Evolutionary conservation across 2,797 vertebrate species (phyloP).

Genomic region (Acipenser oxyrinchus): DNA sequence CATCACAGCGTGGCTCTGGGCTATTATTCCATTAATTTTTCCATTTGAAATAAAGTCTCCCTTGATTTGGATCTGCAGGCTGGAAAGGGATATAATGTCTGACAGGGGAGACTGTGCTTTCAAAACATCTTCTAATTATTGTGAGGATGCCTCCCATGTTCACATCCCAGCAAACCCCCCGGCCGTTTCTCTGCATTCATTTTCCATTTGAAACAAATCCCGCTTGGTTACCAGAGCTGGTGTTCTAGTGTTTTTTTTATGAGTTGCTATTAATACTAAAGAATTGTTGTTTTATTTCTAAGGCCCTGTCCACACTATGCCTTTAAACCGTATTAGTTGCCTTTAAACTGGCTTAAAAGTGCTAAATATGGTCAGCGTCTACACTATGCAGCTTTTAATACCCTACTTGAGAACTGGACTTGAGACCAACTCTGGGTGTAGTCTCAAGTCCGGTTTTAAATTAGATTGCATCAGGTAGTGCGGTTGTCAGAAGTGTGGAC

Average conservation of each 20-base stretch:
- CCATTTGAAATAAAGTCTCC: constrained; percentile 73
- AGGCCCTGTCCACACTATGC: too few species aligned
- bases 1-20: constrained; percentile 44
- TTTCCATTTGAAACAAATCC: constrained; percentile 14
- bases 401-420: too few species aligned
- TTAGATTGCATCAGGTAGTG: too few species aligned
- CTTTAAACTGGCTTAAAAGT: too few species aligned
- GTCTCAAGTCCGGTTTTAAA: too few species aligned
- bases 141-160: constrained; percentile 16
- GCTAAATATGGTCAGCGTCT: too few species aligned
- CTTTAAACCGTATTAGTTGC: too few species aligned
- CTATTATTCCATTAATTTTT: constrained; percentile 77
- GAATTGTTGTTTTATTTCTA: constrained; percentile 18
- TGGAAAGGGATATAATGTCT: constrained; percentile 50
- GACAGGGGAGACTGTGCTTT: constrained; percentile 61
- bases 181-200: constrained; percentile 19
- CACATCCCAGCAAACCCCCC: constrained; percentile 4
- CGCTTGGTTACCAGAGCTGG: constrained; percentile 12
- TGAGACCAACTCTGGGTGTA: too few species aligned
- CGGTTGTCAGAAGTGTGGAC: too few species aligned
- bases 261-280: constrained; percentile 23
- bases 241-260: constrained; percentile 27
- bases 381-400: too few species aligned
- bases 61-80: constrained; percentile 36
- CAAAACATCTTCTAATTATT: constrained; percentile 37